Percentiles rank a stretch among this genome's conserved stretches.
phyloP scores from a whole-genome alignment of 2,113 vertebrate species.

The Corythaeola cristata region DNA sequence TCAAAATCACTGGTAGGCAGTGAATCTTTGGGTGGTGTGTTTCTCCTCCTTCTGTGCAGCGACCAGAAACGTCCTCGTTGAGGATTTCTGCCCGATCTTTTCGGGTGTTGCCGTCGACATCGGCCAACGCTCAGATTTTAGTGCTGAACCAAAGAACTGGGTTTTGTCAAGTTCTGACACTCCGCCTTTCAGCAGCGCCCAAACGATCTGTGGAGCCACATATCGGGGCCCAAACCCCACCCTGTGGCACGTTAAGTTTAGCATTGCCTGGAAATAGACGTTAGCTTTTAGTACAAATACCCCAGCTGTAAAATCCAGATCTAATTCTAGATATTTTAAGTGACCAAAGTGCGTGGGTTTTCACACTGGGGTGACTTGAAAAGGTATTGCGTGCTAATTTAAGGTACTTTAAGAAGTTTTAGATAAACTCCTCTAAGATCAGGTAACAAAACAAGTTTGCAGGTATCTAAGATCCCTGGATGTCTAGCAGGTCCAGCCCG shows the following conservation, averaged over 20 bases:
- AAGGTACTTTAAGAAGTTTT: neutral
- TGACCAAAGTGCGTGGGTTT: neutral
- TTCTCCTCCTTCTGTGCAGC: neutral
- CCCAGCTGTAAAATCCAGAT: neutral
- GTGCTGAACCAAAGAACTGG: neutral
- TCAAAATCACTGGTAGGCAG: constrained; percentile 67
- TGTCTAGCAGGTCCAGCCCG: too few species aligned
- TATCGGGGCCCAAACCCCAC: neutral
- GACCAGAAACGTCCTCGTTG: neutral
- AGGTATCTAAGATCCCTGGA: neutral
- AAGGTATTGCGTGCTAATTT: neutral
- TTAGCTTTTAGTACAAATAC: neutral
- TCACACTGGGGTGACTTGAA: neutral
- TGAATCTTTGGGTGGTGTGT: neutral
- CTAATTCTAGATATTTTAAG: neutral
- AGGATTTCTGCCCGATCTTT: neutral
- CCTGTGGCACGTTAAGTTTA: neutral
- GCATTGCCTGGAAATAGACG: neutral
- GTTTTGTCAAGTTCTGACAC: neutral
- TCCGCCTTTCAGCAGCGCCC: neutral
- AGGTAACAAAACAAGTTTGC: neutral
- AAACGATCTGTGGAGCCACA: neutral
- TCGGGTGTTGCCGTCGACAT: neutral
- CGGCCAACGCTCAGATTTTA: neutral
- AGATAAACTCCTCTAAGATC: neutral